These are phyloP conservation scores for Drosophila mojavensis DNA, from an alignment of 1,140 invertebrate genomes.

Conservation along the genomic window DNA sequence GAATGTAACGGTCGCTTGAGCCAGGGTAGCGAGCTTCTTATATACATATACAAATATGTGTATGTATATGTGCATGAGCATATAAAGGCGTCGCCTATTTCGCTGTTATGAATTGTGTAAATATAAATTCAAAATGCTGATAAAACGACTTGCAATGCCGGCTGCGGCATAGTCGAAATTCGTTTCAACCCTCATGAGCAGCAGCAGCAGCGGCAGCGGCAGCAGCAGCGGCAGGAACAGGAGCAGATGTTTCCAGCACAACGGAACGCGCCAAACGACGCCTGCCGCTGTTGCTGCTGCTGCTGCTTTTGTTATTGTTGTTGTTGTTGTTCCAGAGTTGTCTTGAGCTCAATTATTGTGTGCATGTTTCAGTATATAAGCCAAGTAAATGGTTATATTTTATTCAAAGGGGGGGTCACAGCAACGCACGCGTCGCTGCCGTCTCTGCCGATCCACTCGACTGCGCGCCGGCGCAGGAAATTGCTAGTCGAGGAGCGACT, in stretches of 20 bases:
- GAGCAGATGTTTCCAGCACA: constrained; percentile 76
- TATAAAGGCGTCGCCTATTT: constrained; percentile 33
- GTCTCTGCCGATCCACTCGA: constrained; percentile 67
- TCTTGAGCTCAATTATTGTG: constrained; percentile 64
- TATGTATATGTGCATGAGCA: neutral
- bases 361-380: constrained; percentile 22
- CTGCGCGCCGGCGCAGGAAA: constrained; percentile 77
- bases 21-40: constrained; percentile 13
- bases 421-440: constrained; percentile 43
- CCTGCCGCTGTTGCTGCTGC: constrained; percentile 34
- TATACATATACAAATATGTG: constrained; percentile 7
- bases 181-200: constrained; percentile 68
- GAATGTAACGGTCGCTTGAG: constrained; percentile 71
- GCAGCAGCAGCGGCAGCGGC: neutral
- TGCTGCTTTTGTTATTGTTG: neutral
- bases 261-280: constrained; percentile 79
- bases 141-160: constrained; percentile 65
- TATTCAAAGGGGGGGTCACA: constrained; percentile 19
- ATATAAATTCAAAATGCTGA: constrained; percentile 73
- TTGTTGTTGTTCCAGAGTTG: constrained; percentile 44
- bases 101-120: constrained; percentile 72
- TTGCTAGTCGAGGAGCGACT: constrained; percentile 63
- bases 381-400: constrained; percentile 41
- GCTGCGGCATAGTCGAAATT: constrained; percentile 60
- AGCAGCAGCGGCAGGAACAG: constrained; percentile 44